Evolutionary conservation across 2,113 vertebrate species (phyloP).

Genomic region (Phoxinus phoxinus): DNA sequence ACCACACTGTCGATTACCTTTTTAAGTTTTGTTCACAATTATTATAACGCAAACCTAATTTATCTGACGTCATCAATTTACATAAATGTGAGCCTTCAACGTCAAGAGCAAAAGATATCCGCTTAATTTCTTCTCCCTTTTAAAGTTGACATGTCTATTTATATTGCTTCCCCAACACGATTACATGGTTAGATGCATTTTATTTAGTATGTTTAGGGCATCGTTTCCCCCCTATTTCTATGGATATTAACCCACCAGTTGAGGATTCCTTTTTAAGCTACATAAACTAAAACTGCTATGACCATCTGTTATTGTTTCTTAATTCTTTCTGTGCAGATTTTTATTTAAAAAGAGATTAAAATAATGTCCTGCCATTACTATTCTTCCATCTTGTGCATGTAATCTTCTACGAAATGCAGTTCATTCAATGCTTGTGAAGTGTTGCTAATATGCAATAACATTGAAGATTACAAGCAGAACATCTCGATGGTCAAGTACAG

Average conservation of each 20-base stretch:
- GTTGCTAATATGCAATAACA: not conserved
- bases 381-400: not conserved
- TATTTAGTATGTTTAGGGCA: not conserved
- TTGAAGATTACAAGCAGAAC: not conserved
- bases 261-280: not conserved
- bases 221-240: not conserved
- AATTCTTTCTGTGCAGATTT: not conserved
- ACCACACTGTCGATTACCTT: too few species aligned
- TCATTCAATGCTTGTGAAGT: too few species aligned
- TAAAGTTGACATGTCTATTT: not conserved
- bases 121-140: not conserved
- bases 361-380: not conserved
- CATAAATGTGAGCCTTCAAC: not conserved
- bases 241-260: not conserved
- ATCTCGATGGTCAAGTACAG: not conserved
- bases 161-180: not conserved
- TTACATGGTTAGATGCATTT: not conserved
- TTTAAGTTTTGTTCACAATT: too few species aligned
- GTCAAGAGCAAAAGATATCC: not conserved
- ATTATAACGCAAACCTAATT: too few species aligned
- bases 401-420: not conserved
- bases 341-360: slow-evolving; percentile 1
- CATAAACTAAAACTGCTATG: not conserved
- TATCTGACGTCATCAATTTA: not conserved
- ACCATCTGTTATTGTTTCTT: slow-evolving; percentile 19